Conservation (phyloP, 1,140 invertebrate species). For the Cyclargus thomasi region DNA sequence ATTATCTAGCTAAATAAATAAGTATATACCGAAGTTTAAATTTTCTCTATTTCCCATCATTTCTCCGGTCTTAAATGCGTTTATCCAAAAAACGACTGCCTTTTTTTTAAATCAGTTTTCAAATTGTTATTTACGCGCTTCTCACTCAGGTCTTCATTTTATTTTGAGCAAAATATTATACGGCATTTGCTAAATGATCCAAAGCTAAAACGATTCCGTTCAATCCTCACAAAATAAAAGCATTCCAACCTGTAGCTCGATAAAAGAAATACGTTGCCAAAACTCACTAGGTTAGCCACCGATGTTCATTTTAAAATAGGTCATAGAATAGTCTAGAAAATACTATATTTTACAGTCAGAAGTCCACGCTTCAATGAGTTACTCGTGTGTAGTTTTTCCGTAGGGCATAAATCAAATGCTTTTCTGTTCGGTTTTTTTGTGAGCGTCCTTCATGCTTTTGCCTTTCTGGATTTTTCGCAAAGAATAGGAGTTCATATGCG, state of each 20-base stretch:
- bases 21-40: too few relatives aligned
- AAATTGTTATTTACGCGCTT: too few relatives aligned
- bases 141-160: background rate
- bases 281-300: background rate
- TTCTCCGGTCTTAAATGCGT: too few relatives aligned
- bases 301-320: background rate
- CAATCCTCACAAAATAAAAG: background rate
- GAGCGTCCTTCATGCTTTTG: background rate
- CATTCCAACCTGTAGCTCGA: background rate
- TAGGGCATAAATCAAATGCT: background rate
- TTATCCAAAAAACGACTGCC: too few relatives aligned
- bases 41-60: too few relatives aligned
- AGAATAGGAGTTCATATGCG: background rate
- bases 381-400: background rate
- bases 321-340: conserved; percentile 1
- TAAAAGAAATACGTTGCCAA: conserved; percentile 2
- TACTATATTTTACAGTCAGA: background rate
- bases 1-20: too few relatives aligned
- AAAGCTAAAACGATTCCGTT: background rate
- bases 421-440: background rate
- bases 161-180: background rate
- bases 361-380: background rate
- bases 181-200: background rate
- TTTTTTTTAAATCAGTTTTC: too few relatives aligned
- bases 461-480: background rate